phyloP scores from a whole-genome alignment of 2,113 vertebrate genomes.

The Petromus typicus region DNA sequence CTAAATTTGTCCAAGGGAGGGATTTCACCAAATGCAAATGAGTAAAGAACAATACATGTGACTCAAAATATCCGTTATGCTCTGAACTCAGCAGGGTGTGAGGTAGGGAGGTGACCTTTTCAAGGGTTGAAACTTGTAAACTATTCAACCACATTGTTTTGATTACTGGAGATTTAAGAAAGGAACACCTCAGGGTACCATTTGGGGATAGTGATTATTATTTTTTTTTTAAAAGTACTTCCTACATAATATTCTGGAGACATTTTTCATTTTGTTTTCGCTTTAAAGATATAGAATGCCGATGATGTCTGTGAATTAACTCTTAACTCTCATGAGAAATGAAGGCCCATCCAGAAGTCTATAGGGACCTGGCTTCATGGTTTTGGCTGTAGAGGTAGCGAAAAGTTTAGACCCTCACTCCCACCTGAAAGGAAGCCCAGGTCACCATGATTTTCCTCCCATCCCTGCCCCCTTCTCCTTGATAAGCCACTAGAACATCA shows the following conservation, averaged over 20 bases:
- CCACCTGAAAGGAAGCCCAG: not conserved
- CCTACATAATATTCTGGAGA: constrained; percentile 25
- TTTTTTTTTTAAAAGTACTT: not conserved
- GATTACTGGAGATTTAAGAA: constrained; percentile 76
- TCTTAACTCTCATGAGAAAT: not conserved
- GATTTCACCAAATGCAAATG: constrained; percentile 93
- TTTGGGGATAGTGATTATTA: constrained; percentile 65
- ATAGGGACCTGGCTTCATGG: not conserved
- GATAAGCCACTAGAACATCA: not conserved
- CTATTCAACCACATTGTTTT: constrained; percentile 88
- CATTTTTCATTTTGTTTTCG: constrained; percentile 8
- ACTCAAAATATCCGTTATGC: constrained; percentile 89
- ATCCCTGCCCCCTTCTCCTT: not conserved
- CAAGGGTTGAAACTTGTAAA: constrained; percentile 83
- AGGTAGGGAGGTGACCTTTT: constrained; percentile 87
- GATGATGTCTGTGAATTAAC: not conserved
- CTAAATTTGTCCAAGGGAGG: constrained; percentile 87
- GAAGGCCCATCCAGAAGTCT: not conserved
- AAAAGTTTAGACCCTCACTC: no score
- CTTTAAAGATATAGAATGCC: not conserved
- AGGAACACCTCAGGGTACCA: constrained; percentile 66
- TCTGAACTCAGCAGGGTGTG: constrained; percentile 83
- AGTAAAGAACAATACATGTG: constrained; percentile 88
- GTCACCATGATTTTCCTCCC: not conserved
- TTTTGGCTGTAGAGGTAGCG: not conserved